Base-by-base conservation (phyloP, 2,888 invertebrate genomes). In the Micoletzkya japonica region DNA sequence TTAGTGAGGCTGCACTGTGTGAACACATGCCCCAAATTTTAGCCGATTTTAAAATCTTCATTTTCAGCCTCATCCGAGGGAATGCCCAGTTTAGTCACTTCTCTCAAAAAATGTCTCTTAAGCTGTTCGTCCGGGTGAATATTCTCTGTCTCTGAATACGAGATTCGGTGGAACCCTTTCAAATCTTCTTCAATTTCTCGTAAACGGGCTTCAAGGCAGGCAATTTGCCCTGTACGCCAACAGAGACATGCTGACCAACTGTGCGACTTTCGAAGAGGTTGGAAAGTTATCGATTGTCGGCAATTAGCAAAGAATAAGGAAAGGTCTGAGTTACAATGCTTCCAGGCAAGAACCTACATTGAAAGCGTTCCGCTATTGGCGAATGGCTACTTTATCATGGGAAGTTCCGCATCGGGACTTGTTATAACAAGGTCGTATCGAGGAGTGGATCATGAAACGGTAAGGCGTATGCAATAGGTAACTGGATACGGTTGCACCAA, bases 41-140 rank as follows among this genome's bases (percentile, higher is more conserved):
- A n/a, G n/a, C n/a, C n/a, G n/a, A n/a, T n/a, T n/a, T n/a, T n/a
- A n/a, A n/a, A n/a, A n/a, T n/a, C n/a, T n/a, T n/a, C n/a, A n/a
- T n/a, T n/a, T n/a, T n/a, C n/a, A n/a, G n/a, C n/a, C n/a, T n/a
- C n/a, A n/a, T n/a, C n/a, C n/a, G n/a, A n/a, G n/a, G n/a, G n/a
- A n/a, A n/a, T n/a, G n/a, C n/a, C n/a, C n/a, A n/a, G n/a, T n/a
- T n/a, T n/a, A n/a, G n/a, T n/a, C n/a, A n/a, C n/a, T n/a, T n/a
- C n/a, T n/a, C n/a, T n/a, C n/a, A n/a, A n/a, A n/a, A n/a, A n/a
- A n/a, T n/a, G n/a, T n/a, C n/a, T n/a, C n/a, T n/a, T n/a, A n/a
- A 50, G 50, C 50, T 24, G 50, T 50, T 17, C 50, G 50, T 20
- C 50, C 50, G 50, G 50, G 50, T 50, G n/a, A 50, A 50, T 50